Evolutionary conservation across 2,888 invertebrate genomes (phyloP).

Genomic region (Eurois occulta): DNA sequence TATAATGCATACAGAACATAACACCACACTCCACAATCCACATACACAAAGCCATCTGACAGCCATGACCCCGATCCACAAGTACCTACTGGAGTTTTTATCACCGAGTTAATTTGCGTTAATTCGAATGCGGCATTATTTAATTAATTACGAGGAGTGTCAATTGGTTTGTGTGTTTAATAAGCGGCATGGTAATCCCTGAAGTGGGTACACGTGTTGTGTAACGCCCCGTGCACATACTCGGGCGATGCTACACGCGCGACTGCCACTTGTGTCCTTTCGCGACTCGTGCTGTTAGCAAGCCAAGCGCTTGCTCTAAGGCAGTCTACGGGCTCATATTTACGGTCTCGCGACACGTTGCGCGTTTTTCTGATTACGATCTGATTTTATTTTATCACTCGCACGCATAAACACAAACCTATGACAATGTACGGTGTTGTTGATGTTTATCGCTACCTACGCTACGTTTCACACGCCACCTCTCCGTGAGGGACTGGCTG

Average conservation of each 20-base stretch:
- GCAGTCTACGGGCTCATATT: neutral
- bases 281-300: neutral
- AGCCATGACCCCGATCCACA: slow-evolving; percentile 31
- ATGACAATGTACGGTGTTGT: no score
- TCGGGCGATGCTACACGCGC: neutral
- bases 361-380: no score
- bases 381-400: no score
- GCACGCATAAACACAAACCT: no score
- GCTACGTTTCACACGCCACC: no score
- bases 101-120: slow-evolving; percentile 30
- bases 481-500: no score
- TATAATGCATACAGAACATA: slow-evolving; percentile 15
- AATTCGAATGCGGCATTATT: slow-evolving; percentile 43
- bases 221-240: neutral
- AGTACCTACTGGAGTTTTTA: slow-evolving; percentile 32
- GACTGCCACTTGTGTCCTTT: neutral
- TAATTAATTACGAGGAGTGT: slow-evolving; percentile 39
- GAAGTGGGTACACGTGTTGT: neutral
- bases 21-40: neutral
- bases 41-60: slow-evolving; percentile 3
- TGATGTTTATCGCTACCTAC: no score
- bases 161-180: slow-evolving; percentile 15
- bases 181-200: neutral
- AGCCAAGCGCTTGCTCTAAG: no score
- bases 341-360: neutral